Evolutionary conservation across 2,797 vertebrate genomes (phyloP), one percentile per base, ranked within the genome.

Genomic region (Allobates femoralis): DNA sequence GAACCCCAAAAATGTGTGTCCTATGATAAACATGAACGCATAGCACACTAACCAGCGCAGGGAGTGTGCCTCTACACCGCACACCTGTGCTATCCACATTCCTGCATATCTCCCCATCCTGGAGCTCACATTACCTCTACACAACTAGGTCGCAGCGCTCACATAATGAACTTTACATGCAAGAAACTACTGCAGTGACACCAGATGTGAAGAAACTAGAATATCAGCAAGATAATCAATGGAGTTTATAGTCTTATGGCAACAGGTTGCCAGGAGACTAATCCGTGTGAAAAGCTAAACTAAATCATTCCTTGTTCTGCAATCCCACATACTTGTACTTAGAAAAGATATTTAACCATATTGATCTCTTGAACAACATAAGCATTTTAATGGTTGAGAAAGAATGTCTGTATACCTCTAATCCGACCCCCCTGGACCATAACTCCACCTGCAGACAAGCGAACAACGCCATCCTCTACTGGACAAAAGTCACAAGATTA

Each of bases 201-300:
- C 26, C 3, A 26, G 26, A 64, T 14, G n/a, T n/a, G 8, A n/a
- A 62, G n/a, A 62, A 26, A 30, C 12, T 15, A 30, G 62, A 32
- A 30, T 32, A 71, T 37, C 12, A 30, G 46, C n/a, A 37, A 71
- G 60, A 62, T 3, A n/a, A 12, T 46, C 62, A 73, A 50, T 26
- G 34, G 10, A 12, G 67, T 37, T 41, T 71, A 71, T 12, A 11
- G 21, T 41, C 67, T 50, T 16, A 1, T 5, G 23, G 12, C 8
- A n/a, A n/a, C 32, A 50, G 41, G 71, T 74, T 74, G 23, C 41
- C 41, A 15, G 41, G 71, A 74, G 71, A 74, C 41, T 74, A 50
- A 74, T 74, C 37, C 41, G 50, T 41, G 23, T 16, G 12, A 41
- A 74, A 41, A 41, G 71, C 41, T 50, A 41, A 3, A 23, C 10